A percentile compares a stretch with the other conserved stretches of the same genome.
These are phyloP conservation scores for Galaxias olidus DNA, from an alignment of 2,797 vertebrate genomes.

Conservation along the genomic window DNA sequence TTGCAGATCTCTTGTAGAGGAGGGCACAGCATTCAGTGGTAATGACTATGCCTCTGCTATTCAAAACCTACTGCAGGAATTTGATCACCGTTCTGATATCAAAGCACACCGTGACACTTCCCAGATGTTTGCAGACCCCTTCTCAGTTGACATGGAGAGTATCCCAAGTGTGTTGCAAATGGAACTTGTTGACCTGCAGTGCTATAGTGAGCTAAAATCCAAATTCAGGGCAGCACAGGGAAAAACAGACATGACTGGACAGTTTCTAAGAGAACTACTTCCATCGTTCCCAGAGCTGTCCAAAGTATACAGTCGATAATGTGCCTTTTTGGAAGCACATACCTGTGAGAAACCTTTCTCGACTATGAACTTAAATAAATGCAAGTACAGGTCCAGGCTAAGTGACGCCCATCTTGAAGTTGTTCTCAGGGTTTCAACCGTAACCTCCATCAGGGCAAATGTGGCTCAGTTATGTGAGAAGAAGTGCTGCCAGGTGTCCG, in stretches of 20 bases:
- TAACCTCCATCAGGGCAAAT: background rate
- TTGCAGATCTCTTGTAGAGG: no score
- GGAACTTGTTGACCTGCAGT: no score
- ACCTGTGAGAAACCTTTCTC: constrained; percentile 10
- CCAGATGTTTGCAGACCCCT: constrained; percentile 13
- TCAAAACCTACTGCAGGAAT: background rate
- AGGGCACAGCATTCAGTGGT: background rate
- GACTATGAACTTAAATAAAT: background rate
- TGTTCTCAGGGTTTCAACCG: background rate
- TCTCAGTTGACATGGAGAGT: constrained; percentile 5
- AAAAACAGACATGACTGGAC: constrained; percentile 29
- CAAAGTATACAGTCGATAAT: constrained; percentile 4
- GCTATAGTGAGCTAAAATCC: constrained; percentile 11
- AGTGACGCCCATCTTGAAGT: background rate
- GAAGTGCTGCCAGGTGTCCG: background rate
- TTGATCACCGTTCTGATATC: background rate
- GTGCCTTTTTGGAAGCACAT: constrained; percentile 1
- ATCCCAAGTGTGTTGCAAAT: constrained; percentile 17
- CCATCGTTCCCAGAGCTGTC: constrained; percentile 15
- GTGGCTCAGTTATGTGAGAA: background rate
- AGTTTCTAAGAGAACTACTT: constrained; percentile 30
- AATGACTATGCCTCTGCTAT: background rate
- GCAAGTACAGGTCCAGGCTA: background rate
- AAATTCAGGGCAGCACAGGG: constrained; percentile 23
- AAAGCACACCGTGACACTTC: constrained; percentile 6